Conservation (phyloP, 2,797 vertebrate species). For the Platalea minor region DNA sequence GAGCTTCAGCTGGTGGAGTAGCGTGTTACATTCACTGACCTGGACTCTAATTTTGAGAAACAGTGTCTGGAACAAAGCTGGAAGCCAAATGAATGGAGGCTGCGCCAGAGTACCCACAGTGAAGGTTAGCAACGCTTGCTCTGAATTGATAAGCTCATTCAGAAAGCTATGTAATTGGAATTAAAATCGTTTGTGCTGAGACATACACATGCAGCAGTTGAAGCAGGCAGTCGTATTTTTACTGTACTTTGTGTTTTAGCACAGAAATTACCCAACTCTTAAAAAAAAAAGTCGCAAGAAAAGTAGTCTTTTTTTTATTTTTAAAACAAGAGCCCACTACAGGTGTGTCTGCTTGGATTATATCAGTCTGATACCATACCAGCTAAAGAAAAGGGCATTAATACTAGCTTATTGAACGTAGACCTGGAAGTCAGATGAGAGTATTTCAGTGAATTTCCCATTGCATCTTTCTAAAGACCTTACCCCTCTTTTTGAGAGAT, state of each 20-base stretch:
- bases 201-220: background rate
- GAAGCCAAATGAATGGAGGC: background rate
- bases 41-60: background rate
- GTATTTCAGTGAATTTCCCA: background rate
- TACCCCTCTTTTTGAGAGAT: background rate
- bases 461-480: background rate
- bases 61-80: background rate
- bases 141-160: background rate
- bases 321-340: background rate
- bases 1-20: background rate
- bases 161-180: background rate
- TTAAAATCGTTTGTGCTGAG: background rate
- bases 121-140: background rate
- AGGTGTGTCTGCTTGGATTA: background rate
- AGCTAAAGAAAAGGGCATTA: background rate
- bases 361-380: background rate
- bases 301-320: background rate
- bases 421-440: background rate
- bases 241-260: background rate
- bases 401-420: background rate
- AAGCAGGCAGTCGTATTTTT: background rate
- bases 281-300: background rate
- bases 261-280: background rate
- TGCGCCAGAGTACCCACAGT: background rate
- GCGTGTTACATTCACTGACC: background rate